Base-by-base conservation (phyloP, 30 jellyfish, hydroid and myxozoan genomes). In the Nemopilema nomurai region DNA sequence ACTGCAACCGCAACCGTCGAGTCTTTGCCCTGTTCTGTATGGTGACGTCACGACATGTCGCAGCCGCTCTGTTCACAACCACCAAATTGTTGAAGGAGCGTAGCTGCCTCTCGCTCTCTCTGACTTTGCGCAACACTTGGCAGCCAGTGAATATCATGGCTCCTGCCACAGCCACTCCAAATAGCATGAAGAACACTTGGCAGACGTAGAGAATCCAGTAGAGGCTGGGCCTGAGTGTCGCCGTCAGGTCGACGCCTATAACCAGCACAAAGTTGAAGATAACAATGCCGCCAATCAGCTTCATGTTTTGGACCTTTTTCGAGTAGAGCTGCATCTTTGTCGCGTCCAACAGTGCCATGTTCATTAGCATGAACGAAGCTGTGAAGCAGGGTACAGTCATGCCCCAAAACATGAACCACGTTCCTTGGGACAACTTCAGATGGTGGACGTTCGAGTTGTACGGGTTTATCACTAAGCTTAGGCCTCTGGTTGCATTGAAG, bases 281-380 rank as follows among this genome's bases (percentile, higher is more conserved):
- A n/a, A 85, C 52, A 49, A 85, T 69, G 29, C 29, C 9, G 8
- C 29, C 23, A 7, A 85, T 85, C 8, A 76, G 73, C 72, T 76
- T 74, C 53, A 85, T 21, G 62, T 69, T 85, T 51, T 85, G 89
- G 9, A 85, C 69, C 31, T 64, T 67, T 29, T 28, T 65, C 17
- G 94, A 76, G 68, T 85, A 85, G 32, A 85, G 89, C 31, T 85
- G 94, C 49, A 85, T 51, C 49, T 85, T 85, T 22, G 94, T 85
- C 23, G 69, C 68, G 1, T 85, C 94, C 25, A 85, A 71, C n/a
- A 85, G 74, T 0, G 88, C 84, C 49, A 85, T 8, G 71, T 74
- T 75, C 49, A 85, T 76, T 0, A 85, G 84, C 74, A 76, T 76
- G 88, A 85, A 85, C 52, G 94, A 72, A 31, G 94, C 57, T 0